Conservation (phyloP, 1,140 invertebrate species). For the Carcinoscorpius rotundicauda region DNA sequence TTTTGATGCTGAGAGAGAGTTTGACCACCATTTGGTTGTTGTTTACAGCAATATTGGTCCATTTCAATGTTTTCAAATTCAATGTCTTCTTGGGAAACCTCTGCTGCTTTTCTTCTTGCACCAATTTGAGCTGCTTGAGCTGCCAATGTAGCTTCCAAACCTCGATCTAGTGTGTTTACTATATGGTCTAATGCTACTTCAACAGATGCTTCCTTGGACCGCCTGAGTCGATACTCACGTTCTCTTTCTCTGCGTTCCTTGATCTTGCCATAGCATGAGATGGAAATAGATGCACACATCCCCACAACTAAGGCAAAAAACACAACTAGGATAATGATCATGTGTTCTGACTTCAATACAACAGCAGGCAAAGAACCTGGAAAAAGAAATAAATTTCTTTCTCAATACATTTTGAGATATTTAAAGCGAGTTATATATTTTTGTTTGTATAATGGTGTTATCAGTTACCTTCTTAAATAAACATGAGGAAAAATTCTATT, state of each 20-base stretch:
- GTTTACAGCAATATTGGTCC: background rate
- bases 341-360: conserved; percentile 45
- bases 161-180: conserved; percentile 12
- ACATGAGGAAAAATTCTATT: too few species aligned
- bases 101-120: conserved; percentile 1
- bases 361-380: conserved; percentile 10
- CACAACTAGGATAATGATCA: conserved; percentile 76
- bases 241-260: conserved; percentile 26
- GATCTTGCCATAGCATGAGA: conserved; percentile 28
- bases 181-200: conserved; percentile 18
- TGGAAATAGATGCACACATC: conserved; percentile 47
- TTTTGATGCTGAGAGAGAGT: conserved; percentile 2
- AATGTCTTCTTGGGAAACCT: conserved; percentile 3
- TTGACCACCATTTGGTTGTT: conserved; percentile 2
- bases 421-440: too few species aligned
- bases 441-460: too few species aligned
- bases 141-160: conserved; percentile 16
- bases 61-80: background rate
- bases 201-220: conserved; percentile 25
- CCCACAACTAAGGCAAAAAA: conserved; percentile 73
- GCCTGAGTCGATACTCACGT: conserved; percentile 25
- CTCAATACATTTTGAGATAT: too few species aligned
- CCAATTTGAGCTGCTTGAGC: conserved; percentile 19
- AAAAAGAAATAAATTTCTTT: background rate
- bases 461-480: background rate